A percentile compares a stretch with the other conserved stretches of the same genome.
Conservation (phyloP, 2,888 invertebrate species). For the Pegoplata infirma region DNA sequence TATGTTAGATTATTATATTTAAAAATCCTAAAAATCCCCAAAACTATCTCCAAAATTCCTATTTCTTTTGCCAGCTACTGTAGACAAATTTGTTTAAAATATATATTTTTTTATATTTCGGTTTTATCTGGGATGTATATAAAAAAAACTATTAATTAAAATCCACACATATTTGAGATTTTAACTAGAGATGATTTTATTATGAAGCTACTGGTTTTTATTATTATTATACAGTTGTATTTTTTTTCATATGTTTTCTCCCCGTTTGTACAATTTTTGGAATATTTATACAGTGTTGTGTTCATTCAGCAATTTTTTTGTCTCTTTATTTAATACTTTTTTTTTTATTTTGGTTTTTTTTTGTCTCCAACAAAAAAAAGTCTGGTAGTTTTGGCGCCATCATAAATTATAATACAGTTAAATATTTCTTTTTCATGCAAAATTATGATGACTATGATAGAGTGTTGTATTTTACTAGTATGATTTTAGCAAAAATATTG, state of each 20-base stretch:
- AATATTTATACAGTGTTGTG: neutral
- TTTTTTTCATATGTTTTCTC: too few species aligned
- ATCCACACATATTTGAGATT: neutral
- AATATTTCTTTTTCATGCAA: neutral
- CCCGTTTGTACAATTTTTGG: neutral
- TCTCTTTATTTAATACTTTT: neutral
- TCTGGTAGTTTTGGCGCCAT: constrained; percentile 44
- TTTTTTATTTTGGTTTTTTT: constrained; percentile 8
- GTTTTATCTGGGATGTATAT: too few species aligned
- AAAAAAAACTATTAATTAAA: constrained; percentile 12
- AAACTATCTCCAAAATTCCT: too few species aligned
- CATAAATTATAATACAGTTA: constrained; percentile 34
- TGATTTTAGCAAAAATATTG: neutral
- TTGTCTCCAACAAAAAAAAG: constrained; percentile 32
- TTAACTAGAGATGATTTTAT: constrained; percentile 29
- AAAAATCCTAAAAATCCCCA: too few species aligned
- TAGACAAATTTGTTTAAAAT: too few species aligned
- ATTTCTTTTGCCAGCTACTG: too few species aligned
- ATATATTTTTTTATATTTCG: too few species aligned
- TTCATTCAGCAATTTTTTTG: neutral
- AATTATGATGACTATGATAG: constrained; percentile 15
- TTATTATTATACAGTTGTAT: neutral
- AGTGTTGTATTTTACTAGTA: constrained; percentile 3
- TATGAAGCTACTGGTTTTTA: constrained; percentile 39
- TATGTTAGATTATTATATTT: too few species aligned